These are phyloP conservation scores for Clarias laeviceps DNA, from an alignment of 2,797 vertebrate species.

Conservation along the genomic window DNA sequence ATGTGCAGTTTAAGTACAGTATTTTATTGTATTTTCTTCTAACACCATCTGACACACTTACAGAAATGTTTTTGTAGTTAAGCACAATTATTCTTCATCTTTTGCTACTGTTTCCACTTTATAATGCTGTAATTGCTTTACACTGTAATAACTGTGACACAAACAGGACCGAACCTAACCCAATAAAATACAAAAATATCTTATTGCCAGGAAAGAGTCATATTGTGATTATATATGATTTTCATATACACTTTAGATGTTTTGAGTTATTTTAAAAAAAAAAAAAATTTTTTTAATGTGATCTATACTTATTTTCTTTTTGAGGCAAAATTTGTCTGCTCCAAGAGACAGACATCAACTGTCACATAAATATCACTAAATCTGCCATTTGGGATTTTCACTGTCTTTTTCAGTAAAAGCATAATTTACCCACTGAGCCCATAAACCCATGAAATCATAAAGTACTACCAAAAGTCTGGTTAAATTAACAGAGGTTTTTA, in stretches of 20 bases:
- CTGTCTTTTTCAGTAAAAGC: conserved; percentile 7
- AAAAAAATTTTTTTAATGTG: conserved; percentile 37
- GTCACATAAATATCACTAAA: conserved; percentile 16
- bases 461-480: conserved; percentile 13
- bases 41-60: conserved; percentile 38
- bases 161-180: conserved; percentile 45
- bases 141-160: conserved; percentile 46
- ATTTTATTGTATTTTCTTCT: conserved; percentile 64
- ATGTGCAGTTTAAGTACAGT: conserved; percentile 19
- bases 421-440: conserved; percentile 9
- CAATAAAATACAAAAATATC: conserved; percentile 58
- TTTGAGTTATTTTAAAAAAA: conserved; percentile 9
- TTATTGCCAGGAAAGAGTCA: conserved; percentile 29
- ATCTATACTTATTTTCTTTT: not conserved
- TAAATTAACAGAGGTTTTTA: conserved; percentile 28
- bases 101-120: conserved; percentile 52
- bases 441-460: conserved; percentile 4
- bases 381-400: not conserved
- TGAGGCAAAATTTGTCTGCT: not conserved
- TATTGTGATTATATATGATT: conserved; percentile 23
- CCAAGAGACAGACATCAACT: not conserved
- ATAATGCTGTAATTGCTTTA: conserved; percentile 52
- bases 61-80: conserved; percentile 47
- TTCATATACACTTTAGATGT: conserved; percentile 38
- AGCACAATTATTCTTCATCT: conserved; percentile 48